Percentiles rank a stretch among this genome's conserved stretches.
Conservation (phyloP, 2,113 vertebrate genomes). For the Xiphias gladius region DNA sequence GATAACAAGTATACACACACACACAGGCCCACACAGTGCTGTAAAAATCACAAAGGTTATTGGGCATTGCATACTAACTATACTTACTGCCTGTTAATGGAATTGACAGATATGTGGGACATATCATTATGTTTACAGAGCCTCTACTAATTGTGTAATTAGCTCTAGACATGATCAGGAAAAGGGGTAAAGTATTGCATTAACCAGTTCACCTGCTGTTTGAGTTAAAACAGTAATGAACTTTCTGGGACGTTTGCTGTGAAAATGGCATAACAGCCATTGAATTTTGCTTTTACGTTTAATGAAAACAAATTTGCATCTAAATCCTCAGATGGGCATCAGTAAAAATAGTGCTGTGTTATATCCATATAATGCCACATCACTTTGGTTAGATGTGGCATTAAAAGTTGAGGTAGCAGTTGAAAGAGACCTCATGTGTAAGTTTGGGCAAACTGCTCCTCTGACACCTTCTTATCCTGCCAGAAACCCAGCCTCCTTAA, state of each 20-base stretch:
- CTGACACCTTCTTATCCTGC: not conserved
- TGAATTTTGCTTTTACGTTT: not conserved
- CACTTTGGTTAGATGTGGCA: not conserved
- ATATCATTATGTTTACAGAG: constrained; percentile 41
- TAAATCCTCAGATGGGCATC: not conserved
- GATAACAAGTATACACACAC: constrained; percentile 22
- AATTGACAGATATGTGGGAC: constrained; percentile 46
- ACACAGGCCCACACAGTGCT: not conserved
- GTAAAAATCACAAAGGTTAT: constrained; percentile 39
- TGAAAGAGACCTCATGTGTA: constrained; percentile 19
- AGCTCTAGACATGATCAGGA: constrained; percentile 43
- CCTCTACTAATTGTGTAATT: constrained; percentile 55
- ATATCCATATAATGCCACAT: not conserved
- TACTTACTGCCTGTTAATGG: constrained; percentile 37
- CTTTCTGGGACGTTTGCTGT: not conserved
- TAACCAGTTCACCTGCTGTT: constrained; percentile 51
- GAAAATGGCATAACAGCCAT: not conserved
- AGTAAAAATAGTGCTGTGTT: not conserved
- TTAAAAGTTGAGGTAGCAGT: not conserved
- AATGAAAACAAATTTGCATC: constrained; percentile 5
- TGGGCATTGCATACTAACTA: constrained; percentile 44
- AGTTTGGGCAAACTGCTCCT: constrained; percentile 3
- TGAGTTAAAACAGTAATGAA: constrained; percentile 15
- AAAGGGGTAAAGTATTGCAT: constrained; percentile 44
- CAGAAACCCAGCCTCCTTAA: not conserved